These are phyloP conservation scores for Alectoris magna DNA, from an alignment of 2,797 vertebrate species.

Conservation along the genomic window DNA sequence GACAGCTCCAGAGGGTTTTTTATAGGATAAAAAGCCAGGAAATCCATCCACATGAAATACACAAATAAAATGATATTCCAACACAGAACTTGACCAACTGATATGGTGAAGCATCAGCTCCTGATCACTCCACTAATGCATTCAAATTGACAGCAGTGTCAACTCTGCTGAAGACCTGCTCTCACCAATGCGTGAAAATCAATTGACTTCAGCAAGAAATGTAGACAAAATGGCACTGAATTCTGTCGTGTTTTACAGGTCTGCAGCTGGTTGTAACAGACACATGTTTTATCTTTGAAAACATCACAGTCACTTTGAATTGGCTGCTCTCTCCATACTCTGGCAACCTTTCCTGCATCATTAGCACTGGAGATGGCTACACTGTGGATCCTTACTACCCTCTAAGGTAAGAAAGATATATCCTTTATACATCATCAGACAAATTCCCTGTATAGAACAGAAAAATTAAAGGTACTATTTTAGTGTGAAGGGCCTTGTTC, in stretches of 20 bases:
- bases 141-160: background rate
- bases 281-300: constrained; percentile 84
- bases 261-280: constrained; percentile 83
- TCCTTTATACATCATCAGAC: background rate
- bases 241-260: constrained; percentile 78
- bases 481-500: background rate
- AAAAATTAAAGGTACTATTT: background rate
- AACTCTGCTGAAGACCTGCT: background rate
- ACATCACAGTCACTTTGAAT: constrained; percentile 86
- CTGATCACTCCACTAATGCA: background rate
- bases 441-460: background rate
- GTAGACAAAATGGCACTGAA: background rate
- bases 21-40: background rate
- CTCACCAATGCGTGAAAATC: background rate
- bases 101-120: background rate
- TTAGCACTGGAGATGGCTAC: constrained; percentile 90
- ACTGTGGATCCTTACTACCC: constrained; percentile 89
- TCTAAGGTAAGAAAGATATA: constrained; percentile 84
- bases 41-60: background rate
- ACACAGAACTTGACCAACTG: background rate
- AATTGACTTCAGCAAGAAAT: background rate
- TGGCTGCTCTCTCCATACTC: constrained; percentile 93
- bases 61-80: background rate
- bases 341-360: constrained; percentile 92
- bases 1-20: background rate